Evolutionary conservation across 2,888 invertebrate genomes (phyloP).

Genomic region (Latrodectus elegans): DNA sequence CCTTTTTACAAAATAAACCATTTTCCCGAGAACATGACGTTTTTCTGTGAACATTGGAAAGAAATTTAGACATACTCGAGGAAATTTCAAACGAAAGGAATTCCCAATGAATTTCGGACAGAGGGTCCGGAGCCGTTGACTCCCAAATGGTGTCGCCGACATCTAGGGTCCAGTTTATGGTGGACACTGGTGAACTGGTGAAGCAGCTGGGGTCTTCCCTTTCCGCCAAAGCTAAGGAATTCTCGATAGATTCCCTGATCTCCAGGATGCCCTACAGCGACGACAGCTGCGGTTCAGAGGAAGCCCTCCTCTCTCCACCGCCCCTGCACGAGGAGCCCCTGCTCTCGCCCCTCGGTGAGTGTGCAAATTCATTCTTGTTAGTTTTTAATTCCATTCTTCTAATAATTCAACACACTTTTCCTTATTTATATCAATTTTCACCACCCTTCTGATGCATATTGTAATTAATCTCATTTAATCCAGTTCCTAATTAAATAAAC

Average conservation of each 20-base stretch:
- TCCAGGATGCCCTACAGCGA: slow-evolving; percentile 57
- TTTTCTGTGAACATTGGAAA: no score
- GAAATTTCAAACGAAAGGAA: no score
- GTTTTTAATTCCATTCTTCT: no score
- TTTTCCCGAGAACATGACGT: no score
- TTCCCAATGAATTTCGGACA: background rate
- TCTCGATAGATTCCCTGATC: slow-evolving; percentile 68
- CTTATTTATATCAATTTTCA: no score
- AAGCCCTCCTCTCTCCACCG: slow-evolving; percentile 21
- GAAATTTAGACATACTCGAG: no score
- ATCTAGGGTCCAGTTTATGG: slow-evolving; percentile 40
- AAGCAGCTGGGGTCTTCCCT: slow-evolving; percentile 26
- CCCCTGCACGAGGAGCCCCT: slow-evolving; percentile 30
- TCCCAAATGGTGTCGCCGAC: slow-evolving; percentile 26
- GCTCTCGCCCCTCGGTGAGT: slow-evolving; percentile 59
- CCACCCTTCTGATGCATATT: no score
- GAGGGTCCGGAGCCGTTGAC: background rate
- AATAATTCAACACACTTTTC: no score
- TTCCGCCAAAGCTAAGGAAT: slow-evolving; percentile 68
- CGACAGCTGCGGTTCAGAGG: slow-evolving; percentile 56
- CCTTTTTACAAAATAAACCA: no score
- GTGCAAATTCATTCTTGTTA: background rate
- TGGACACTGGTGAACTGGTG: slow-evolving; percentile 48
- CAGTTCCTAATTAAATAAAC: no score
- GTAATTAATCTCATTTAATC: no score